Percentiles rank a stretch among this genome's conserved stretches.
These are phyloP conservation scores for Aphodius granarius DNA, from an alignment of 2,888 invertebrate genomes.

Conservation along the genomic window DNA sequence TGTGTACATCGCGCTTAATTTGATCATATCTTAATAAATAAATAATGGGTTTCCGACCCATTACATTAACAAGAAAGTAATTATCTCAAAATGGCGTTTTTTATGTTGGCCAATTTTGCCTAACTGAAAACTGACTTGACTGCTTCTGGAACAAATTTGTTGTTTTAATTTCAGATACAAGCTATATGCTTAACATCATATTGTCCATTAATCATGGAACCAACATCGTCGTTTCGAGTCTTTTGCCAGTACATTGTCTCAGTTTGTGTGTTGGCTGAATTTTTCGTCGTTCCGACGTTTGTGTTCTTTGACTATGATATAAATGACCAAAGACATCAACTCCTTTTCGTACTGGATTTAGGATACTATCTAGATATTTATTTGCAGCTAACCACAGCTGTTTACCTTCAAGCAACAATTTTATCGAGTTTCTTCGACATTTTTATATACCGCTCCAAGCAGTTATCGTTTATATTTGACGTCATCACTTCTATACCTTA, in stretches of 20 bases:
- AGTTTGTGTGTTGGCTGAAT: slow-evolving; percentile 19
- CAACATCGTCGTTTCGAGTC: slow-evolving; percentile 51
- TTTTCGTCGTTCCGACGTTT: slow-evolving; percentile 22
- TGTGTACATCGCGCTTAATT: too few species aligned
- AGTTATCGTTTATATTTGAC: slow-evolving; percentile 20
- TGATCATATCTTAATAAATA: too few species aligned
- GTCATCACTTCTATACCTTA: slow-evolving; percentile 19
- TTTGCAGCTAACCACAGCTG: slow-evolving; percentile 21
- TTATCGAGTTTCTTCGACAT: slow-evolving; percentile 16
- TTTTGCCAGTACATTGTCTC: slow-evolving; percentile 22
- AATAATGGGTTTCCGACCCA: too few species aligned
- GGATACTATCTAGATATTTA: slow-evolving; percentile 23
- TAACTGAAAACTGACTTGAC: background rate
- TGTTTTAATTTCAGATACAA: background rate
- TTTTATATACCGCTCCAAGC: slow-evolving; percentile 18
- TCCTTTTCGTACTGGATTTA: slow-evolving; percentile 10
- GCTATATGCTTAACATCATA: slow-evolving; percentile 49
- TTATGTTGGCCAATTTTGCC: background rate
- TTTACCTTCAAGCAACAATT: slow-evolving; percentile 18
- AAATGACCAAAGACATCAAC: background rate
- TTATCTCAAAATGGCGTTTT: background rate
- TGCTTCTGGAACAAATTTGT: background rate
- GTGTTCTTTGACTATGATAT: slow-evolving; percentile 19
- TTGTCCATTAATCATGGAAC: slow-evolving; percentile 57
- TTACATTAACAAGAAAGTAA: too few species aligned